Evolutionary conservation across 2,797 vertebrate species (phyloP).

Genomic region (Heliangelus exortis): DNA sequence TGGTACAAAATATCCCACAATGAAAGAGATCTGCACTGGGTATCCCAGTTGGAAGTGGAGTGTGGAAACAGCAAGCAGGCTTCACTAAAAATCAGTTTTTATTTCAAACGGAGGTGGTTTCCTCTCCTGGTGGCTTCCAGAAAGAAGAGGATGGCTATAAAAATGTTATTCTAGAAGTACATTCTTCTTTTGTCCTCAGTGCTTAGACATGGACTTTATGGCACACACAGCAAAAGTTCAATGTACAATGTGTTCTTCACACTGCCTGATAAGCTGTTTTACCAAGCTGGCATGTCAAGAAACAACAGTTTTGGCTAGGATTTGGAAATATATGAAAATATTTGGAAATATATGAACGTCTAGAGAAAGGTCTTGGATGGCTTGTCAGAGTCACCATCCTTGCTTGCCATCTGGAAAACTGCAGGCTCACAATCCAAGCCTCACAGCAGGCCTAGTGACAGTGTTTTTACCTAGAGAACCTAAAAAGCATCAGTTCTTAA

Average conservation of each 20-base stretch:
- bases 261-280: background rate
- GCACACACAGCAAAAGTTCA: background rate
- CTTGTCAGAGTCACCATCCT: background rate
- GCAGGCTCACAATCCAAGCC: background rate
- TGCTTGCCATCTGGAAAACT: background rate
- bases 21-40: fast-evolving
- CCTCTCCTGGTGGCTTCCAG: background rate
- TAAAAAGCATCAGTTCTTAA: background rate
- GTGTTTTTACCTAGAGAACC: background rate
- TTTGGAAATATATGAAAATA: too few relatives aligned
- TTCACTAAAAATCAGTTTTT: background rate
- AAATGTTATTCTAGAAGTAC: background rate
- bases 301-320: background rate
- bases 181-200: background rate
- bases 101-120: background rate
- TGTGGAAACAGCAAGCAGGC: fast-evolving
- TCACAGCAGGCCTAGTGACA: background rate
- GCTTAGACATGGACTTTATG: background rate
- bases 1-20: background rate
- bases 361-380: background rate
- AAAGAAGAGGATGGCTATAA: background rate
- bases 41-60: fast-evolving
- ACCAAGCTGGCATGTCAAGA: background rate
- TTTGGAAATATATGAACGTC: fast-evolving
- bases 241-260: fast-evolving